Percentiles rank a stretch among this genome's conserved stretches.
Evolutionary conservation across 2,797 vertebrate genomes (phyloP).

Genomic region (Ispidina lecontei): DNA sequence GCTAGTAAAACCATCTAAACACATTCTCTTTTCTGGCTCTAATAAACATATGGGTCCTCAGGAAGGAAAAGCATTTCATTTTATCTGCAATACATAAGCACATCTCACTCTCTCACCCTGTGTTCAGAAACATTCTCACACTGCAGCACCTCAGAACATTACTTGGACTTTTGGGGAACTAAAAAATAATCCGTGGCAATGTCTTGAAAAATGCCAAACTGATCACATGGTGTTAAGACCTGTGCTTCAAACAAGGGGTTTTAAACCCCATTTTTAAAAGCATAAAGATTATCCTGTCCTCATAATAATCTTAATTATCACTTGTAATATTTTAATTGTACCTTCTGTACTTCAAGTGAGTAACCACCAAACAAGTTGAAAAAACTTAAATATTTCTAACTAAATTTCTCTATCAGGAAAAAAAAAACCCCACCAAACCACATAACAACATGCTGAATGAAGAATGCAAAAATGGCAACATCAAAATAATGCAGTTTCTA

Average conservation of each 20-base stretch:
- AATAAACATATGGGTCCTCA: neutral
- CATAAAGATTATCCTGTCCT: neutral
- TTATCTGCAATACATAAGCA: neutral
- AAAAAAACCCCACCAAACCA: neutral
- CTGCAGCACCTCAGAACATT: neutral
- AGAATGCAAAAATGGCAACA: neutral
- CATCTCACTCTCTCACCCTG: neutral
- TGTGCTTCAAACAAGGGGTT: neutral
- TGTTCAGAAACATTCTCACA: neutral
- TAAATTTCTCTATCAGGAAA: no score
- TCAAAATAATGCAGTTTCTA: fast-evolving
- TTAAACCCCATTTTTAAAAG: neutral
- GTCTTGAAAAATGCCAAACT: neutral
- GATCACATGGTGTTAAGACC: neutral
- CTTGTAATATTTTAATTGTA: neutral
- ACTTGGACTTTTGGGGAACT: neutral
- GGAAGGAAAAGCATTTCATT: neutral
- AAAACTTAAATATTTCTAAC: neutral
- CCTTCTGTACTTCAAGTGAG: neutral
- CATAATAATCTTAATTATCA: neutral
- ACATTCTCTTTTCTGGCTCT: neutral
- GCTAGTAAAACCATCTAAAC: neutral
- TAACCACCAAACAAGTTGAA: neutral
- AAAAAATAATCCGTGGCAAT: neutral
- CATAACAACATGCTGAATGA: neutral